These are phyloP conservation scores for Hirtodrosophila duncani DNA, from an alignment of 2,888 invertebrate species.

Conservation along the genomic window DNA sequence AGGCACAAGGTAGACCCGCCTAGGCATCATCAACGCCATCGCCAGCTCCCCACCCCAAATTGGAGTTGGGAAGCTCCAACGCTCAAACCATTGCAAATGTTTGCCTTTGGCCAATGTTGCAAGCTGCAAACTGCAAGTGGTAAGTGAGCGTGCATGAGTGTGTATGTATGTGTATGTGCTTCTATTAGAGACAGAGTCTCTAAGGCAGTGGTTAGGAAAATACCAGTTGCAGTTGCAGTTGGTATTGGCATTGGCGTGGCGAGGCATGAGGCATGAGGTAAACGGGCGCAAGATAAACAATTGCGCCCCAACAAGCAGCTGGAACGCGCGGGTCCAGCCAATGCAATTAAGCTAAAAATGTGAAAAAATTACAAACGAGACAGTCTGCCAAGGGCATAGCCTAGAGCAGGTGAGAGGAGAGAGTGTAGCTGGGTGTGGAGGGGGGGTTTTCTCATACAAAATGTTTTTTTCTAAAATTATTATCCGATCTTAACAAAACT, in stretches of 20 bases:
- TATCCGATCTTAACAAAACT: no score
- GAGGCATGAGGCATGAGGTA: conserved; percentile 37
- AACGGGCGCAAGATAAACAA: conserved; percentile 51
- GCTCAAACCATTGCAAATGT: conserved; percentile 34
- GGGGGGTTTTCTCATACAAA: no score
- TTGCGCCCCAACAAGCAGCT: conserved; percentile 29
- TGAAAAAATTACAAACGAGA: no score
- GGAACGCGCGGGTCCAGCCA: conserved; percentile 71
- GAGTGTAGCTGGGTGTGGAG: no score
- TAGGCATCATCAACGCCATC: conserved; percentile 12
- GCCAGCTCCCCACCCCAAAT: neutral
- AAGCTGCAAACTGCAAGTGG: conserved; percentile 39
- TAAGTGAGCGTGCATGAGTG: conserved; percentile 8
- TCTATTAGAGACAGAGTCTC: conserved; percentile 64
- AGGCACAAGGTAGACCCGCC: conserved; percentile 11
- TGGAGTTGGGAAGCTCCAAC: conserved; percentile 20
- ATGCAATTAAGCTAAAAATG: conserved; percentile 72
- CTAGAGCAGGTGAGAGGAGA: no score
- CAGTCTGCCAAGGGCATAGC: no score
- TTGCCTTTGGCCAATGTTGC: conserved; percentile 43
- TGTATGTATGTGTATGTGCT: conserved; percentile 21
- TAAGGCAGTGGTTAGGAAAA: no score
- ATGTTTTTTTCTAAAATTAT: no score
- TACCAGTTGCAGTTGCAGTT: conserved; percentile 51
- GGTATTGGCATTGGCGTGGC: neutral